phyloP scores from a whole-genome alignment of 2,797 vertebrate species.

The Sternotherus odoratus region DNA sequence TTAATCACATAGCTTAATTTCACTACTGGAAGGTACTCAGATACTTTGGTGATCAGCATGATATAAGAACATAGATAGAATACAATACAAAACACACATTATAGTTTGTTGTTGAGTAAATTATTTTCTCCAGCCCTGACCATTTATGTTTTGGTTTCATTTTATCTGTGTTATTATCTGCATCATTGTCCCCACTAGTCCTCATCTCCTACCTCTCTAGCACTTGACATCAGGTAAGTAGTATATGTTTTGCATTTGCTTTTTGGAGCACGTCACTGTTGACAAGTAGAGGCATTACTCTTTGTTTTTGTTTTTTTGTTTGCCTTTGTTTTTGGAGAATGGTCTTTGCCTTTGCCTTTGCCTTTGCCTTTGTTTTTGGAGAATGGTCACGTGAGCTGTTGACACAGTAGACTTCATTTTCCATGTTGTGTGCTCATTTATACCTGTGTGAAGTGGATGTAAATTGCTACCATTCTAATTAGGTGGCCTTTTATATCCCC shows the following conservation, averaged over 20 bases:
- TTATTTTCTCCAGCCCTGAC: neutral
- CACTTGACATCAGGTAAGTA: neutral
- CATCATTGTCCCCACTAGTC: neutral
- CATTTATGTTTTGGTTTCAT: neutral
- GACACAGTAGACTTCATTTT: neutral
- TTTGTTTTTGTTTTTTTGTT: no score
- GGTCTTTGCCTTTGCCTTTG: neutral
- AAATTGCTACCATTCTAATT: neutral
- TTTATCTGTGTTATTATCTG: neutral
- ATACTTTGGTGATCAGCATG: neutral
- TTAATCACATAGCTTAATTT: neutral
- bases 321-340: neutral
- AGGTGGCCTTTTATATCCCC: neutral
- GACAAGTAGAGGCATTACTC: accelerated
- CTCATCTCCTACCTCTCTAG: neutral
- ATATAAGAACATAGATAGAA: neutral
- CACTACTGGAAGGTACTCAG: neutral
- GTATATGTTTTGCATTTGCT: neutral
- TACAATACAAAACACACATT: neutral
- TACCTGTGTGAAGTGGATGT: neutral
- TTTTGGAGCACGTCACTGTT: neutral
- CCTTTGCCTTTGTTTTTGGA: neutral
- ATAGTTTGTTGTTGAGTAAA: neutral
- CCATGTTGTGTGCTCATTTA: neutral
- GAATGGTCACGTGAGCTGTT: neutral